Evolutionary conservation across 2,797 vertebrate genomes (phyloP).

Genomic region (Paedocypris micromegethes): DNA sequence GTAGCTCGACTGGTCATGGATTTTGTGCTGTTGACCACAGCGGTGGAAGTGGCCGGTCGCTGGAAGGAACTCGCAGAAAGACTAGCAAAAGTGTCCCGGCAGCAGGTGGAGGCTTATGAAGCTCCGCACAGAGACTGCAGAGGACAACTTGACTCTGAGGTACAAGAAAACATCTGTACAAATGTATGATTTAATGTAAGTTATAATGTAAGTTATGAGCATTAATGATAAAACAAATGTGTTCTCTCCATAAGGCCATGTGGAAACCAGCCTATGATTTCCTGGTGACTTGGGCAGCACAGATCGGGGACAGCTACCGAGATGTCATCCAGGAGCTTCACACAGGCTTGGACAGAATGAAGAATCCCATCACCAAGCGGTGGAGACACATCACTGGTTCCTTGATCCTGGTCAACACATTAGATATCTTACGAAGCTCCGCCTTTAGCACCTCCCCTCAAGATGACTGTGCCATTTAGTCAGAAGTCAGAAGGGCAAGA

Average conservation of each 20-base stretch:
- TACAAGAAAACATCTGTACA: constrained; percentile 43
- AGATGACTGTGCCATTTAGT: constrained; percentile 86
- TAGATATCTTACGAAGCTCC: constrained; percentile 81
- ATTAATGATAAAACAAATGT: not conserved
- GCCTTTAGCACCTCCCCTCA: constrained; percentile 84
- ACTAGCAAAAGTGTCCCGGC: constrained; percentile 82
- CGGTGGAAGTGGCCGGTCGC: constrained; percentile 87
- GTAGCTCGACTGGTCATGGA: constrained; percentile 87
- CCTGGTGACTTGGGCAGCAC: constrained; percentile 90
- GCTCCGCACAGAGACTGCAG: constrained; percentile 85
- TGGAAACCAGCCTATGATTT: constrained; percentile 98
- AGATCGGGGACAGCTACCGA: constrained; percentile 91
- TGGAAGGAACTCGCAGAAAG: constrained; percentile 95
- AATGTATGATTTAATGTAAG: too few relatives aligned
- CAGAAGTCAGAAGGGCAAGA: too few relatives aligned
- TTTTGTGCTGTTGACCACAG: constrained; percentile 89
- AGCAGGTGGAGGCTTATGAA: constrained; percentile 96
- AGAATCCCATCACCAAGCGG: constrained; percentile 89
- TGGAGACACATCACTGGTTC: constrained; percentile 96
- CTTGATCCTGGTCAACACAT: constrained; percentile 87
- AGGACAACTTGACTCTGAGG: constrained; percentile 84
- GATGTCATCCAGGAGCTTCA: constrained; percentile 97
- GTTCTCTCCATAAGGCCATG: constrained; percentile 77
- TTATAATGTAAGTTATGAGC: not conserved
- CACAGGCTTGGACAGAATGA: constrained; percentile 89